Base-by-base conservation (phyloP, 2,797 vertebrate genomes). In the Pterois miles region DNA sequence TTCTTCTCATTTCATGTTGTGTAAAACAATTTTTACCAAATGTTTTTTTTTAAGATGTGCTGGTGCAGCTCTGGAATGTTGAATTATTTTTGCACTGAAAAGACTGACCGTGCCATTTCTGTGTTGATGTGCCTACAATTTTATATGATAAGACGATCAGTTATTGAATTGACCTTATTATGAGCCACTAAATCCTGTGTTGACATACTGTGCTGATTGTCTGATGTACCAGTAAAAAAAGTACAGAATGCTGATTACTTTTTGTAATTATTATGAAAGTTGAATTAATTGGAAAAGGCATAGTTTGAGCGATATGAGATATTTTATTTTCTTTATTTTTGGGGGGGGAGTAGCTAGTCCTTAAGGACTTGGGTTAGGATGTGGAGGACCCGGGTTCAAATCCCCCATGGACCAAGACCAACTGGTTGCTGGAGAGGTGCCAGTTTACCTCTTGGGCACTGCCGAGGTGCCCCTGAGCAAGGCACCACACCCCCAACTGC, bases 11-110 rank as follows among this genome's bases (percentile, higher is more conserved):
- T 43, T 66, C 2, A 8, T 66, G 16, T 58, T 40, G 3, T 69
- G 25, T 65, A 25, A 50, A 54, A 6, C 22, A 66, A 1, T 8
- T 72, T 23, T 73, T 58, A 18, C 2, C 0, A 22, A 29, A 34
- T 69, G 2, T 12, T 46, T 3, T 59, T 71, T 64, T 38, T 36
- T 18, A 69, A 1, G 33, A 54, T 54, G 65, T 22, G 38, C 7
- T 56, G 53, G 22, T 72, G 48, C 1, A 0, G 20, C 33, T 70
- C 23, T 12, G 2, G 34, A 72, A 62, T 75, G 16, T 76, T 70
- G 9, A 64, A 43, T 36, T 3, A 33, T 29, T 46, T 62, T 80
- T 88, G 75, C 77, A 89, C 84, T 86, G 80, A 86, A 27, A 33
- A 72, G 3, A 38, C 8, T 38, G 6, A 60, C 3, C 0, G 13